These are phyloP conservation scores for Coptodon rendalli DNA, from an alignment of 2,113 vertebrate species.

Conservation along the genomic window DNA sequence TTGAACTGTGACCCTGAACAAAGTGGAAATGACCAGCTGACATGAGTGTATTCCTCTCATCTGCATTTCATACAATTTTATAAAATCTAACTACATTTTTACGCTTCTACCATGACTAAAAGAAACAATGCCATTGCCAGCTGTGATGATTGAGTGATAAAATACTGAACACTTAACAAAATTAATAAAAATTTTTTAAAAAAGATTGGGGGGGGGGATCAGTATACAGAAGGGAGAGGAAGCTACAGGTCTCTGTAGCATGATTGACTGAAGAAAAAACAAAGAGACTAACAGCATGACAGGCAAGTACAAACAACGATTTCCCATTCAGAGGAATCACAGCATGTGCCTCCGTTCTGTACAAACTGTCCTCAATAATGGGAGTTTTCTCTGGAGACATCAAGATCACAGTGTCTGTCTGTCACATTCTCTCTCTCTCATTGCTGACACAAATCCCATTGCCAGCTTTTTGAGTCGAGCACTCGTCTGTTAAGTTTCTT, in stretches of 20 bases:
- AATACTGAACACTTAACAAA: not conserved
- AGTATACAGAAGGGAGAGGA: not conserved
- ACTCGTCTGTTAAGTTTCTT: not conserved
- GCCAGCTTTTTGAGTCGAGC: not conserved
- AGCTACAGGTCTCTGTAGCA: not conserved
- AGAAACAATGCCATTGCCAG: not conserved
- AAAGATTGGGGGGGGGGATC: not conserved
- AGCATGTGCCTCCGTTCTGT: not conserved
- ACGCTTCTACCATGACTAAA: not conserved
- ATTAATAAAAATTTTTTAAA: not conserved
- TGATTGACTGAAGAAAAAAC: not conserved
- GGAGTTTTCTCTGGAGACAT: slow-evolving; percentile 1
- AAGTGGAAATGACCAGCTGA: not conserved
- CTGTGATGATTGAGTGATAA: not conserved
- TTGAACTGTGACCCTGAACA: not conserved
- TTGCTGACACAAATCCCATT: not conserved
- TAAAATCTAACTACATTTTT: not conserved
- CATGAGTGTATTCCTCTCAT: not conserved
- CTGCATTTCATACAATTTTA: not conserved
- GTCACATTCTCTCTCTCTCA: not conserved
- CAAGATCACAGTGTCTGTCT: slow-evolving; percentile 11
- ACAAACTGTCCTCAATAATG: slow-evolving; percentile 23
- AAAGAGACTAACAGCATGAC: not conserved
- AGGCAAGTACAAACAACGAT: not conserved
- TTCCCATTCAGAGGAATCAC: slow-evolving; percentile 1